Conservation (phyloP, 2,113 vertebrate genomes). For the Ammodytes dubius region DNA sequence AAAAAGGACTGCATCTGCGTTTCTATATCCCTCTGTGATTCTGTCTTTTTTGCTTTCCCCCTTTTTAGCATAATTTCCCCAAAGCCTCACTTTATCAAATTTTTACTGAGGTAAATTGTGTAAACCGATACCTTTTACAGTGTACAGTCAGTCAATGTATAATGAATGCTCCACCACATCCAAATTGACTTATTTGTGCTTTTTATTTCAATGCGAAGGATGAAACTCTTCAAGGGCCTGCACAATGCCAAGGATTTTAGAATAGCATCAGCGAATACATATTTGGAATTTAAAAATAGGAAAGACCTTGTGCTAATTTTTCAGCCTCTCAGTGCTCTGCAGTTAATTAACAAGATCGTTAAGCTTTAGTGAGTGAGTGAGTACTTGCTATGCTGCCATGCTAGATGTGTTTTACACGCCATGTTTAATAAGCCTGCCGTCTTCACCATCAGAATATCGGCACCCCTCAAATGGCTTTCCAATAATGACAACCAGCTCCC, state of each 20-base stretch:
- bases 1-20: conserved; percentile 13
- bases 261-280: conserved; percentile 34
- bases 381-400: conserved; percentile 33
- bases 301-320: conserved; percentile 57
- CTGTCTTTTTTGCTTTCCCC: not conserved
- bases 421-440: conserved; percentile 70
- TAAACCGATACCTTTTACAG: not conserved
- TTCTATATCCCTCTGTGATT: not conserved
- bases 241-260: conserved; percentile 2
- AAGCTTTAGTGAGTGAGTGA: conserved; percentile 44
- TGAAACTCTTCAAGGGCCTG: conserved; percentile 10
- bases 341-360: conserved; percentile 75
- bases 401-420: conserved; percentile 59
- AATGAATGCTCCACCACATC: not conserved
- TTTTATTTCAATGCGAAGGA: conserved; percentile 13
- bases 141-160: too few species aligned
- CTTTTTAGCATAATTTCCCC: not conserved
- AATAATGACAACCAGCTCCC: conserved; percentile 71
- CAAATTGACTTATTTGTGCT: conserved; percentile 8
- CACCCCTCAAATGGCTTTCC: conserved; percentile 77
- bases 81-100: not conserved
- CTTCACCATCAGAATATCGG: conserved; percentile 61
- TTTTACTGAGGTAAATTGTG: not conserved
- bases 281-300: conserved; percentile 59
- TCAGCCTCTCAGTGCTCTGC: conserved; percentile 52